Base-by-base conservation (phyloP, 2,888 invertebrate species). In the Tyria jacobaeae region DNA sequence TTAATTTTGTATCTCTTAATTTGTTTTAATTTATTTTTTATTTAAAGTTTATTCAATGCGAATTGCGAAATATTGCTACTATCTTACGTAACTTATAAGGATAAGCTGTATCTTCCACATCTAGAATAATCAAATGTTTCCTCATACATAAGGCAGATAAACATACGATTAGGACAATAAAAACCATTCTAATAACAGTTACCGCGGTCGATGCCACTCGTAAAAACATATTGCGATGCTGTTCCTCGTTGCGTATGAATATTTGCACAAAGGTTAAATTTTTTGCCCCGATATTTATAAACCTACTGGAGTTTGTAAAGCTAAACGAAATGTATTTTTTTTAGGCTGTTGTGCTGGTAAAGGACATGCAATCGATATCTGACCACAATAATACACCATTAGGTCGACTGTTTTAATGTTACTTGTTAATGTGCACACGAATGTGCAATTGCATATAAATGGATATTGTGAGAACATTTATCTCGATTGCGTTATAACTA, bases 171-270 rank as follows among this genome's bases (percentile, higher is more conserved):
- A 64, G 71, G 75, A 80, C 84, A 76, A 84, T 89, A 80, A 71
- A 71, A 83, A 82, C 85, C 80, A 83, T 85, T 82, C 85, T 82
- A 87, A 89, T 90, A 90, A 89, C 89, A 83, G 80, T 89, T 80
- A 84, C 82, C 76, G 53, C 78, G 78, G 78, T 79, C 83, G 85
- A 87, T 82, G 79, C 78, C 70, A 71, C 79, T 85, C 90, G 82
- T 91, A 90, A 91, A 91, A 91, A 89, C 86, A 80, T 89, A 90
- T 89, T 83, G 88, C 87, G 71, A 44, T 21, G 12, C 10, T 21
- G 12, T 21, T 21, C 86, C 82, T 85, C 51, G 56, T 31, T 67
- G 35, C 67, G 57, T 66, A 71, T 64, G 64, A 69, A 64, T 59
- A 39, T 50, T 27, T 6, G 1, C 25, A 15, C 71, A 74, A 63